These are phyloP conservation scores for Leptogaster cylindrica DNA, from an alignment of 2,888 invertebrate genomes.

Conservation along the genomic window DNA sequence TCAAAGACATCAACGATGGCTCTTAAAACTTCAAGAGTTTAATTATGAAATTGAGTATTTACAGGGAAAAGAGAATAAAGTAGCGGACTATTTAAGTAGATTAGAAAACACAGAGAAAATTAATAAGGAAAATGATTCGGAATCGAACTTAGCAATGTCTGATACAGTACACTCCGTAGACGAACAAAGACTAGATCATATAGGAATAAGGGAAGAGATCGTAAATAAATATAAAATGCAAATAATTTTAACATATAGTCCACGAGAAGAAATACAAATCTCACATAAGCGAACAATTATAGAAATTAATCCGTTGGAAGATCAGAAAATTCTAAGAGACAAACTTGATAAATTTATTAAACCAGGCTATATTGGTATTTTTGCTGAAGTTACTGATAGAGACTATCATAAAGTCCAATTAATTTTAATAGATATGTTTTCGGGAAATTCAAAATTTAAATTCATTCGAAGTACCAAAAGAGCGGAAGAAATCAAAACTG, in stretches of 20 bases:
- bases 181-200: slow-evolving; percentile 12
- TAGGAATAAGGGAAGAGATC: slow-evolving; percentile 45
- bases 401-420: slow-evolving; percentile 45
- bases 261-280: slow-evolving; percentile 17
- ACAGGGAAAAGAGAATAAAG: slow-evolving; percentile 44
- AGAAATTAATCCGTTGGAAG: slow-evolving; percentile 40
- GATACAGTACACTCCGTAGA: not conserved
- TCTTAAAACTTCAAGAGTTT: slow-evolving; percentile 41
- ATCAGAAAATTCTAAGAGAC: slow-evolving; percentile 36
- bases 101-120: slow-evolving; percentile 38
- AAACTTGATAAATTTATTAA: slow-evolving; percentile 35
- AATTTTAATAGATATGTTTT: slow-evolving; percentile 43
- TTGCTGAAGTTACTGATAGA: slow-evolving; percentile 43
- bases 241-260: slow-evolving; percentile 41
- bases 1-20: slow-evolving; percentile 42
- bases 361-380: slow-evolving; percentile 42
- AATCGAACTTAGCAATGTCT: slow-evolving; percentile 38
- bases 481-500: slow-evolving; percentile 33
- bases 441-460: slow-evolving; percentile 29
- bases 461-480: slow-evolving; percentile 39
- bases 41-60: slow-evolving; percentile 46
- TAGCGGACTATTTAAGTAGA: slow-evolving; percentile 46
- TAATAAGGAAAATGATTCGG: slow-evolving; percentile 30
- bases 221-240: slow-evolving; percentile 46
- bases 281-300: slow-evolving; percentile 43